A percentile compares a stretch with the other conserved stretches of the same genome.
These are phyloP conservation scores for Nomada ruficornis DNA, from an alignment of 2,888 invertebrate species.

Conservation along the genomic window DNA sequence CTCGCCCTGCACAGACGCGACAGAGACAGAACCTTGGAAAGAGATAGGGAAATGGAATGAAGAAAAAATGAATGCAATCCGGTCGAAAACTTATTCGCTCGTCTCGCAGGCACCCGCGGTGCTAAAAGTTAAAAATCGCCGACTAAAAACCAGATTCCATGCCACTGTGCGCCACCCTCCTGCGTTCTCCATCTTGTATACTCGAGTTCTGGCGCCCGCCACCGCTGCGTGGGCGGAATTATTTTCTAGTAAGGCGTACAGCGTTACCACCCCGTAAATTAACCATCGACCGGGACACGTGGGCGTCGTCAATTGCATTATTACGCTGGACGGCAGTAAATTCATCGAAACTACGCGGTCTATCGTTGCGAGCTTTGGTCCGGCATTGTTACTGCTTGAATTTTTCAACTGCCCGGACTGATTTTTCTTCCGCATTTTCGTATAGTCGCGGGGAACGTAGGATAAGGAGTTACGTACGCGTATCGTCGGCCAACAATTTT, in stretches of 20 bases:
- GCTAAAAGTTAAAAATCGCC: slow-evolving; percentile 8
- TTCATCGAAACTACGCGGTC: slow-evolving; percentile 63
- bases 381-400: background rate
- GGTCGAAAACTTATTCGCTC: slow-evolving; percentile 11
- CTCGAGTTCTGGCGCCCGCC: slow-evolving; percentile 33
- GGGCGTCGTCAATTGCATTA: slow-evolving; percentile 73
- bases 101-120: background rate
- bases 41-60: background rate
- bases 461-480: too few species aligned
- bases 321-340: slow-evolving; percentile 70
- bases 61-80: background rate
- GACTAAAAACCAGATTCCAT: slow-evolving; percentile 45
- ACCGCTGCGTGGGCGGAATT: slow-evolving; percentile 60
- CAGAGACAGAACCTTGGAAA: background rate
- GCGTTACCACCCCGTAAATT: slow-evolving; percentile 77
- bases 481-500: too few species aligned
- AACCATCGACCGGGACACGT: slow-evolving; percentile 68
- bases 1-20: too few species aligned
- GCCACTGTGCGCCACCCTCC: slow-evolving; percentile 33
- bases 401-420: background rate
- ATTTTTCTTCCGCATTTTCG: background rate
- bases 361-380: slow-evolving; percentile 27
- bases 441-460: too few species aligned
- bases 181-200: slow-evolving; percentile 8
- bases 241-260: slow-evolving; percentile 61